phyloP scores from a whole-genome alignment of 2,888 invertebrate species.

The Phyto melanocephala region DNA sequence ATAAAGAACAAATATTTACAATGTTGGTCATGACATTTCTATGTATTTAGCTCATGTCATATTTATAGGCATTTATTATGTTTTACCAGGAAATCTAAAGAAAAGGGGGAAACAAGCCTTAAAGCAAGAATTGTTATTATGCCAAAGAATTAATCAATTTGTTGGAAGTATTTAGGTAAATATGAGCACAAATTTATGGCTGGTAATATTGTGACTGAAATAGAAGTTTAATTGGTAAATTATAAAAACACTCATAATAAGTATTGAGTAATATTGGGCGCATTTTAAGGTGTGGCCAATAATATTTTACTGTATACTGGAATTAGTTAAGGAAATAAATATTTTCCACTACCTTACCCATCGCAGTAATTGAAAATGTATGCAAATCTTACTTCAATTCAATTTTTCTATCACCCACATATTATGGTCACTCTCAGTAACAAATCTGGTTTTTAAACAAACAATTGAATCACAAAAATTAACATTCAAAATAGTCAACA shows the following conservation, averaged over 20 bases:
- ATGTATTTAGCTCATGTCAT: constrained; percentile 27
- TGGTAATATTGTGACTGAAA: not conserved
- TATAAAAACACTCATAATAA: too few relatives aligned
- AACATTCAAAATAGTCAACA: not conserved
- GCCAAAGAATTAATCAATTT: constrained; percentile 17
- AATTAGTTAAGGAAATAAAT: too few relatives aligned
- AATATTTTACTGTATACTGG: too few relatives aligned
- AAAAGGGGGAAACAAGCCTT: not conserved
- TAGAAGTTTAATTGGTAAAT: too few relatives aligned
- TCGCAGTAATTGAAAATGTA: not conserved
- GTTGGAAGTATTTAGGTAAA: constrained; percentile 9
- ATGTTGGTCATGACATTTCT: constrained; percentile 43
- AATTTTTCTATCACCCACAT: not conserved
- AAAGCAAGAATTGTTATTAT: not conserved
- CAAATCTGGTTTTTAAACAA: not conserved
- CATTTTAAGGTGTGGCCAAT: too few relatives aligned
- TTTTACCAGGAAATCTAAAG: not conserved
- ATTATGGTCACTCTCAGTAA: not conserved
- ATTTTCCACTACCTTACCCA: not conserved
- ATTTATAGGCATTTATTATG: constrained; percentile 38
- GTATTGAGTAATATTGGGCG: too few relatives aligned
- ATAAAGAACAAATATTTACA: constrained; percentile 36
- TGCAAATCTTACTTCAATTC: not conserved
- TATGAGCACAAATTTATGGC: not conserved
- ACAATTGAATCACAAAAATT: not conserved